phyloP scores from a whole-genome alignment of 1,140 invertebrate genomes.

The Caenorhabditis tropicalis region DNA sequence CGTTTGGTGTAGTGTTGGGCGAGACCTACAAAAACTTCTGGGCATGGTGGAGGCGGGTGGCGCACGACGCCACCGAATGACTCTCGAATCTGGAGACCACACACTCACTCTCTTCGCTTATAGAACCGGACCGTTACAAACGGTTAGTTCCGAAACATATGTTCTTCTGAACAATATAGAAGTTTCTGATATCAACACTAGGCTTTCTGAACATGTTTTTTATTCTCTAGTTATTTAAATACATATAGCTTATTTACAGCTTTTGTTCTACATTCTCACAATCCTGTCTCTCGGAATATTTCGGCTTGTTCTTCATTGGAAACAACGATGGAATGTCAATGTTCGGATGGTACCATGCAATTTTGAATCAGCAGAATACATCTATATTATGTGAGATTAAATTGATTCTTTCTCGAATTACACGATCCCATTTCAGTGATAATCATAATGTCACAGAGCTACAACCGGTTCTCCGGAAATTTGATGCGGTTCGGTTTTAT shows the following conservation, averaged over 20 bases:
- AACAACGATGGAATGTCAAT: conserved; percentile 61
- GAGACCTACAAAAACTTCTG: conserved; percentile 23
- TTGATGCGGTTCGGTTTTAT: not conserved
- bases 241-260: too few species aligned
- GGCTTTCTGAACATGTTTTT: too few species aligned
- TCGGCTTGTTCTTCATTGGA: conserved; percentile 67
- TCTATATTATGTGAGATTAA: conserved; percentile 61
- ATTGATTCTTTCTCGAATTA: not conserved
- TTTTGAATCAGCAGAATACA: conserved; percentile 61
- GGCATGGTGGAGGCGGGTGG: conserved; percentile 46
- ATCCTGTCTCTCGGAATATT: conserved; percentile 63
- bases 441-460: conserved; percentile 65
- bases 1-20: conserved; percentile 26
- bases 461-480: conserved; percentile 23
- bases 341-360: conserved; percentile 56
- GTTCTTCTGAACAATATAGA: not conserved
- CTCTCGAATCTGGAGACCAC: conserved; percentile 60
- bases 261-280: conserved; percentile 40
- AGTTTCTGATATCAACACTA: too few species aligned
- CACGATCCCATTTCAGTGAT: conserved; percentile 60
- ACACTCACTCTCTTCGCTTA: conserved; percentile 64
- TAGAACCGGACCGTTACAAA: conserved; percentile 51
- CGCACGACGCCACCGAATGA: conserved; percentile 41
- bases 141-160: conserved; percentile 46
- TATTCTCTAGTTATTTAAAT: too few species aligned